phyloP scores from a whole-genome alignment of 30 jellyfish, hydroid and myxozoan genomes.

The Sanderia malayensis region DNA sequence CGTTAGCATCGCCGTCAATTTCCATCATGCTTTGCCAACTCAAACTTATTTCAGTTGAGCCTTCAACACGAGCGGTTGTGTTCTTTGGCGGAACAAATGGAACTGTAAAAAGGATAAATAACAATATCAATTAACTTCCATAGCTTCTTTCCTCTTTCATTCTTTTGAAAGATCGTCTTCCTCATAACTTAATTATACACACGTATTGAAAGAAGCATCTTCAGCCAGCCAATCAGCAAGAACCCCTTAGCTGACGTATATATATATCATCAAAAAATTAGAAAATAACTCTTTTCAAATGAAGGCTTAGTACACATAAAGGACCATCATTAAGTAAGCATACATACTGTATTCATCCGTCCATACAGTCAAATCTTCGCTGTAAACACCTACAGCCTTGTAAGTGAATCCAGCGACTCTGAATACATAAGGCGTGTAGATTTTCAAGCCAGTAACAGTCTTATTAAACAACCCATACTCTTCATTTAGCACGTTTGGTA shows the following conservation, averaged over 20 bases:
- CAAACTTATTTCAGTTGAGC: conserved; percentile 24
- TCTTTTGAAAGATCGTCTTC: too few species aligned
- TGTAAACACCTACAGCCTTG: conserved; percentile 27
- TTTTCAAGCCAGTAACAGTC: conserved; percentile 27
- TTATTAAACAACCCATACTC: conserved; percentile 18
- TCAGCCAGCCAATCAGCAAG: too few species aligned
- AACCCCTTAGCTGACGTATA: too few species aligned
- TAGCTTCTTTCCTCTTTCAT: too few species aligned
- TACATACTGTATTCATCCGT: conserved; percentile 52
- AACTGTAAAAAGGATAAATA: background rate
- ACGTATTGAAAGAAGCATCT: too few species aligned
- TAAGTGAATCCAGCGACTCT: conserved; percentile 29
- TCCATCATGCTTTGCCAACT: conserved; percentile 40
- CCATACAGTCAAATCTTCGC: conserved; percentile 56
- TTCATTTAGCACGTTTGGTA: conserved; percentile 18
- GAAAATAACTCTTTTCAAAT: background rate
- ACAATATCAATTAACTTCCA: too few species aligned
- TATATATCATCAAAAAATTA: too few species aligned
- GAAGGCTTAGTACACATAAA: background rate
- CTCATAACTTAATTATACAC: too few species aligned
- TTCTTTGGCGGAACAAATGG: conserved; percentile 37
- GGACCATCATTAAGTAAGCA: background rate
- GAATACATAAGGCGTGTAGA: conserved; percentile 39
- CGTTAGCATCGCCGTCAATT: conserved; percentile 58
- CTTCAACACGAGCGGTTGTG: conserved; percentile 11